A percentile compares a stretch with the other conserved stretches of the same genome.
phyloP scores from a whole-genome alignment of 1,140 invertebrate species.

The Stegodyphus dumicola region DNA sequence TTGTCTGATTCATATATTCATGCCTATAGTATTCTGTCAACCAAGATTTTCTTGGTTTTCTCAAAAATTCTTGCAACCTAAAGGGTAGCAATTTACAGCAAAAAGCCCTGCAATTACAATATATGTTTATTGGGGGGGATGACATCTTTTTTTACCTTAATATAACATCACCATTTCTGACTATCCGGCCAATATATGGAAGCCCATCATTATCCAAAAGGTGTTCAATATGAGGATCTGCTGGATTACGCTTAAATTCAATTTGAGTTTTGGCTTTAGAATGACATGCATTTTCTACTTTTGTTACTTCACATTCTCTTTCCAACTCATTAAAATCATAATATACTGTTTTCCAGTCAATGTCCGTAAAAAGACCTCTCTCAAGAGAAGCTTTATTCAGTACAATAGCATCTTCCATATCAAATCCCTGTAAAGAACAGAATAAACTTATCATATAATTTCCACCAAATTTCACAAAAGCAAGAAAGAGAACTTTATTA shows the following conservation, averaged over 20 bases:
- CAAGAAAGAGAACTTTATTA: background rate
- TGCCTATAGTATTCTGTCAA: background rate
- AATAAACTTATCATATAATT: background rate
- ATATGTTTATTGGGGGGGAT: background rate
- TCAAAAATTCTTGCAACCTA: background rate
- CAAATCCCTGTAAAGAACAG: constrained; percentile 78
- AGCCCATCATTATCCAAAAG: constrained; percentile 14
- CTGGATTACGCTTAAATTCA: constrained; percentile 2
- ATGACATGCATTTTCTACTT: background rate
- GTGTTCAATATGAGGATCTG: constrained; percentile 2
- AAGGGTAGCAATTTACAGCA: background rate
- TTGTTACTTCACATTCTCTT: background rate
- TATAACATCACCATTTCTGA: constrained; percentile 1
- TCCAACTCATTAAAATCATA: constrained; percentile 30
- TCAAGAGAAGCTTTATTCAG: constrained; percentile 98
- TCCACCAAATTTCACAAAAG: no score
- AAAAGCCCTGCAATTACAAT: background rate
- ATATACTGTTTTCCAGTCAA: constrained; percentile 76
- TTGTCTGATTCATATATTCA: no score
- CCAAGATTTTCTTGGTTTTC: background rate
- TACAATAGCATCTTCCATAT: constrained; percentile 98
- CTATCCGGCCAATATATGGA: constrained; percentile 9
- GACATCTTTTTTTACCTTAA: constrained; percentile 11
- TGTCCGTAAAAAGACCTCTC: constrained; percentile 83
- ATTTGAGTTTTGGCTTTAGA: background rate